Conservation (phyloP, 2,888 invertebrate species). For the Chymomyza procnemis region DNA sequence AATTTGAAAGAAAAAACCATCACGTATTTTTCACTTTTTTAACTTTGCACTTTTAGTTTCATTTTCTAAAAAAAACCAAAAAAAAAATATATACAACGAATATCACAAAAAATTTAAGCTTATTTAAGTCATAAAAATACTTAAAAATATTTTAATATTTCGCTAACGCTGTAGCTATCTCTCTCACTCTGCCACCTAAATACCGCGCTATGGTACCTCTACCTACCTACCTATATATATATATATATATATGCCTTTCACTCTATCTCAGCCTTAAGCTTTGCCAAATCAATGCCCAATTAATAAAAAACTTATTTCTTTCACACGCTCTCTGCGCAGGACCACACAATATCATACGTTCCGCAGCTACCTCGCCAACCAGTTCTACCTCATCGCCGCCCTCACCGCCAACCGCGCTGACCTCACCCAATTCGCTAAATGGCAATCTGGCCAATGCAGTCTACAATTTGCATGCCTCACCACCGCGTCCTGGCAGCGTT, state of each 20-base stretch:
- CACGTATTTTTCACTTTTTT: slow-evolving; percentile 1
- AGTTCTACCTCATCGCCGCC: slow-evolving; percentile 78
- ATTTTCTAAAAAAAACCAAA: slow-evolving; percentile 4
- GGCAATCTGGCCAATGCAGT: slow-evolving; percentile 80
- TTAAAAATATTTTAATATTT: slow-evolving; percentile 13
- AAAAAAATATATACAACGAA: slow-evolving; percentile 29
- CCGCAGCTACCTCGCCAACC: slow-evolving; percentile 76
- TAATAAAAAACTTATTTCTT: slow-evolving; percentile 39
- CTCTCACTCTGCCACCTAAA: slow-evolving; percentile 7
- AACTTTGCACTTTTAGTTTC: neutral
- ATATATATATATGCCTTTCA: slow-evolving; percentile 1
- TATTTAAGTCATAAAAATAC: slow-evolving; percentile 35
- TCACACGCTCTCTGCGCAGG: slow-evolving; percentile 60
- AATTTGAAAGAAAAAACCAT: slow-evolving; percentile 13
- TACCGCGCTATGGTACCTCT: neutral
- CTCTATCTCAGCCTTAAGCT: neutral
- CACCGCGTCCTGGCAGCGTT: slow-evolving; percentile 68
- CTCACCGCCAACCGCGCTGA: slow-evolving; percentile 76
- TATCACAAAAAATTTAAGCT: no score
- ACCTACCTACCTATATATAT: slow-evolving; percentile 8
- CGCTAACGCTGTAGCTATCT: slow-evolving; percentile 5
- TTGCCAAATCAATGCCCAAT: slow-evolving; percentile 10
- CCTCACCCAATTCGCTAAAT: slow-evolving; percentile 86
- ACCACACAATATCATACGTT: slow-evolving; percentile 77
- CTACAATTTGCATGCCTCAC: slow-evolving; percentile 70